Evolutionary conservation across 2,888 invertebrate genomes (phyloP), one percentile per base, ranked within the genome.

Genomic region (Icerya purchasi): DNA sequence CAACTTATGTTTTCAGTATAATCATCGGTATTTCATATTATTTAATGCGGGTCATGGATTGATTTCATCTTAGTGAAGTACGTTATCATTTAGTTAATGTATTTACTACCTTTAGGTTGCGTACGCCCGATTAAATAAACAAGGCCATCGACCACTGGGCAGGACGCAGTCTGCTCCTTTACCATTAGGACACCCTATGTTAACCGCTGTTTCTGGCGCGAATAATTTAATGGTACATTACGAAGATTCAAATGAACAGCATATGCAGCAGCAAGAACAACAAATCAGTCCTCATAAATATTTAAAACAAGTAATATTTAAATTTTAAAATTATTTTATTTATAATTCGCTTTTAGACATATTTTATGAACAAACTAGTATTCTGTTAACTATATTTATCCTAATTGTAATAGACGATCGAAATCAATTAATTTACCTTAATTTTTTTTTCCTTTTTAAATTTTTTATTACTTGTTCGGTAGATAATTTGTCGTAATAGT

Each of bases 141-240:
- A 78, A 70, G 78, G 80, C 67, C 85, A 85, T 68, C 75, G 89
- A 57, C 89, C 89, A 36, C 76, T 92, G 56, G 90, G 91, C 61
- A 82, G 94, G 69, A 94, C 94, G 61, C 93, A 94, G 74, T 93
- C 93, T 54, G 93, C 93, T 2, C 91, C 91, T 1, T 74, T 91
- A 66, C 89, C 89, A 23, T 75, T 93, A 60, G 91, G 91, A 1
- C 89, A 91, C 74, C 89, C 91, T 22, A 82, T 88, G 78, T 78
- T 91, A 59, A 77, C 78, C 56, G 77, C 78, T 56, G 74, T 75
- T 14, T 60, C 60, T n/a, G 22, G 56, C 10, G 53, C 69, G 70
- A 59, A 66, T 64, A 57, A 62, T 64, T 76, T 72, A 63, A 72
- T 72, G 53, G 71, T 73, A 64, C 78, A 74, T 66, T 75, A 74